Percentiles rank a stretch among this genome's conserved stretches.
Evolutionary conservation across 2,113 vertebrate genomes (phyloP).

Genomic region (Chionis minor): DNA sequence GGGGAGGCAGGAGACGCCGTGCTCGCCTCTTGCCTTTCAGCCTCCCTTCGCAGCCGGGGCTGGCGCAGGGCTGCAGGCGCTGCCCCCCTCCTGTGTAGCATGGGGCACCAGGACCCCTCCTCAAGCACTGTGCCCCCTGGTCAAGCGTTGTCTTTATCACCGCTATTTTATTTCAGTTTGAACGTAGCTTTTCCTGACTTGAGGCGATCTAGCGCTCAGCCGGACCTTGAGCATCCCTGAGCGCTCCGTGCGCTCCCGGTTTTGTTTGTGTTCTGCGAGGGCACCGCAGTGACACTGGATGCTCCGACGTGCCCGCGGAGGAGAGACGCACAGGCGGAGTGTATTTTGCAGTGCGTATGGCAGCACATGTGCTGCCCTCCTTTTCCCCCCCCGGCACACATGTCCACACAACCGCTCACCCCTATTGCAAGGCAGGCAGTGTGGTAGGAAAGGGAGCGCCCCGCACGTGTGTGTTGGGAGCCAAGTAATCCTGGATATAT

Average conservation of each 20-base stretch:
- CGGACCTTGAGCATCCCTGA: not conserved
- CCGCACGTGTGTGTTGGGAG: not conserved
- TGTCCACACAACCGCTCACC: not conserved
- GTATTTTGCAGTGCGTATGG: not conserved
- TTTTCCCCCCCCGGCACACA: not conserved
- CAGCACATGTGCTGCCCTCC: not conserved
- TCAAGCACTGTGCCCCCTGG: not conserved
- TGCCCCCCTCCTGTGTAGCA: not conserved
- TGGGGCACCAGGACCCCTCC: not conserved
- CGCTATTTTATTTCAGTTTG: not conserved
- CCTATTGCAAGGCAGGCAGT: not conserved
- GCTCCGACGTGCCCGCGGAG: not conserved
- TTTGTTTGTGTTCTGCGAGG: not conserved
- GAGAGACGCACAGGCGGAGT: not conserved
- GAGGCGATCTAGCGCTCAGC: not conserved
- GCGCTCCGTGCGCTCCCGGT: fast-evolving
- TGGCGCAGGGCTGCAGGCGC: not conserved
- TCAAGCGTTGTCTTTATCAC: not conserved
- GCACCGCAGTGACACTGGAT: not conserved
- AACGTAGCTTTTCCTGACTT: not conserved
- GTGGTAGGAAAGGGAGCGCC: not conserved
- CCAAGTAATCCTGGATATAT: slow-evolving; percentile 32
- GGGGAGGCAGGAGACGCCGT: not conserved
- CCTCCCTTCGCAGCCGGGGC: not conserved
- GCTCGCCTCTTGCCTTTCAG: not conserved